A percentile compares a stretch with the other conserved stretches of the same genome.
Conservation (phyloP, 1,140 invertebrate species). For the Ylistrum balloti region DNA sequence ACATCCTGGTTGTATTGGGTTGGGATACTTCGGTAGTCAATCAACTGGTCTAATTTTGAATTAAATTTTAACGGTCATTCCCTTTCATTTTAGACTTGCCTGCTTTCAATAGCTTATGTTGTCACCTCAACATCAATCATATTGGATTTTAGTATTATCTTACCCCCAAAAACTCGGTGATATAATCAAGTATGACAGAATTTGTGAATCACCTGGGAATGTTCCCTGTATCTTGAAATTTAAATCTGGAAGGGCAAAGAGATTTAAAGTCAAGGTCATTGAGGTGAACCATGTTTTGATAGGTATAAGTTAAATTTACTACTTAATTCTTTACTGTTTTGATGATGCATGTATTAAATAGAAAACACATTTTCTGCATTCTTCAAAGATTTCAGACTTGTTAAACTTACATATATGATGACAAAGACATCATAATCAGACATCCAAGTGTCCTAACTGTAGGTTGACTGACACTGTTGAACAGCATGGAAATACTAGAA, state of each 20-base stretch:
- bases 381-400: too few species aligned
- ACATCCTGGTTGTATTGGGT: background rate
- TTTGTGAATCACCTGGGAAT: background rate
- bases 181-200: background rate
- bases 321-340: background rate
- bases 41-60: background rate
- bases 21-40: background rate
- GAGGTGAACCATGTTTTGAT: background rate
- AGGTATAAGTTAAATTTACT: background rate
- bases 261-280: background rate
- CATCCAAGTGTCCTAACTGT: too few species aligned
- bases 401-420: too few species aligned
- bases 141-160: background rate
- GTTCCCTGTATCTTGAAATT: background rate
- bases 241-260: background rate
- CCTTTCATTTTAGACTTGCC: background rate
- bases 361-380: too few species aligned
- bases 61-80: background rate
- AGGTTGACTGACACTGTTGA: too few species aligned
- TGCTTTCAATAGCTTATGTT: background rate
- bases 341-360: background rate
- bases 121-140: too few species aligned
- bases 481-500: too few species aligned
- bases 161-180: background rate
- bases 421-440: too few species aligned